A percentile compares a stretch with the other conserved stretches of the same genome.
Conservation (phyloP, 2,113 vertebrate species). For the Sus scrofa region DNA sequence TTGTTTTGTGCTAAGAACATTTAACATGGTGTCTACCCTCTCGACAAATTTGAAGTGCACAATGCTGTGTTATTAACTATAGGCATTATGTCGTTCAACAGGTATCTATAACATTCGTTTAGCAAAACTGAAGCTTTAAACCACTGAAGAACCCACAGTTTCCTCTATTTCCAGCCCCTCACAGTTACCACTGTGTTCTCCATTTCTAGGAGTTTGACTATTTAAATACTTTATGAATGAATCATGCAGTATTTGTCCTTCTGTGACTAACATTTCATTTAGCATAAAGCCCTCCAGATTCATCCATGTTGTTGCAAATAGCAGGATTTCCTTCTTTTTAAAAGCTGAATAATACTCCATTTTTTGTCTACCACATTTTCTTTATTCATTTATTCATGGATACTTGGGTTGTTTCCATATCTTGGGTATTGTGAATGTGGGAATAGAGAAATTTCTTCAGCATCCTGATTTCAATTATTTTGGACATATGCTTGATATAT, state of each 20-base stretch:
- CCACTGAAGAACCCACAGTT: not conserved
- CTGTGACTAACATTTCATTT: not conserved
- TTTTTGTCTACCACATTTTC: not conserved
- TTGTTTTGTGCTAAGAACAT: not conserved
- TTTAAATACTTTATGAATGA: not conserved
- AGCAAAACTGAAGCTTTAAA: not conserved
- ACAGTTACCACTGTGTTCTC: not conserved
- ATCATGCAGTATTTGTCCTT: not conserved
- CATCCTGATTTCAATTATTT: slow-evolving; percentile 8
- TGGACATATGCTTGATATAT: not conserved
- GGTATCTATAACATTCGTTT: not conserved
- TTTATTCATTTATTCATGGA: slow-evolving; percentile 9
- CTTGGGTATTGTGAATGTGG: not conserved
- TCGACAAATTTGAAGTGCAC: not conserved
- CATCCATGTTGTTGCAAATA: not conserved
- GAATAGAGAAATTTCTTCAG: not conserved
- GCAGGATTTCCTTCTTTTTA: not conserved
- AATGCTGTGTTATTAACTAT: not conserved
- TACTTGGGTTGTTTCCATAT: not conserved
- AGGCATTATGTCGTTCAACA: not conserved
- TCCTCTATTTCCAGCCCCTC: not conserved
- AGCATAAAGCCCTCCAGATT: not conserved
- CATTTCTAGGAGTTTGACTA: not conserved
- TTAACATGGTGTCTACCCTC: not conserved
- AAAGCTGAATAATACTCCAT: not conserved